phyloP scores from a whole-genome alignment of 2,888 invertebrate genomes.

The Embidobia sp. region DNA sequence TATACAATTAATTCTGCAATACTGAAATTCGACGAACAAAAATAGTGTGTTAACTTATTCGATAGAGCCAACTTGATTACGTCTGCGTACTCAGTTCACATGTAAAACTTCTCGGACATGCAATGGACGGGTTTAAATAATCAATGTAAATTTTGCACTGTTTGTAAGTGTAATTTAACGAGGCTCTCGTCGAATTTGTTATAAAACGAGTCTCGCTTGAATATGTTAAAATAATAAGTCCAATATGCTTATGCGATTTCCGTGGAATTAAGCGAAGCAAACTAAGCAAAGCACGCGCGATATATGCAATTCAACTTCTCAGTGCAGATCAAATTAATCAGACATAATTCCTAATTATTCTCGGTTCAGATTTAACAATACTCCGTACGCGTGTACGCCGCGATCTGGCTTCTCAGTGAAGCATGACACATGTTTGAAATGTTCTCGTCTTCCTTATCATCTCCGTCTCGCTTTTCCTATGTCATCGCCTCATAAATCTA shows the following conservation, averaged over 20 bases:
- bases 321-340: slow-evolving; percentile 48
- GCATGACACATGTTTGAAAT: slow-evolving; percentile 52
- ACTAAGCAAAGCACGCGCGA: slow-evolving; percentile 5
- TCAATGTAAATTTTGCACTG: no score
- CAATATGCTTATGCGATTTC: slow-evolving; percentile 18
- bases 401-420: slow-evolving; percentile 53
- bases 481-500: slow-evolving; percentile 16
- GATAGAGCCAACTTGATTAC: no score
- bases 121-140: no score
- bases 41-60: no score
- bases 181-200: no score
- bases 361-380: slow-evolving; percentile 37
- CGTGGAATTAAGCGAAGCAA: slow-evolving; percentile 7
- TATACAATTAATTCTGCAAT: no score
- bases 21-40: no score
- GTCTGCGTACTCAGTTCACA: no score
- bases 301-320: slow-evolving; percentile 29
- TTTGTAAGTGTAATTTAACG: no score
- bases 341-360: slow-evolving; percentile 53
- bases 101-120: no score
- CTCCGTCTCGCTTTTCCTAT: slow-evolving; percentile 23
- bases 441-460: slow-evolving; percentile 35
- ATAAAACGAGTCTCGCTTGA: no score
- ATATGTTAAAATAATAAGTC: slow-evolving; percentile 15
- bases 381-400: slow-evolving; percentile 42